Evolutionary conservation across 2,888 invertebrate species (phyloP).

Genomic region (Clanis bilineata): DNA sequence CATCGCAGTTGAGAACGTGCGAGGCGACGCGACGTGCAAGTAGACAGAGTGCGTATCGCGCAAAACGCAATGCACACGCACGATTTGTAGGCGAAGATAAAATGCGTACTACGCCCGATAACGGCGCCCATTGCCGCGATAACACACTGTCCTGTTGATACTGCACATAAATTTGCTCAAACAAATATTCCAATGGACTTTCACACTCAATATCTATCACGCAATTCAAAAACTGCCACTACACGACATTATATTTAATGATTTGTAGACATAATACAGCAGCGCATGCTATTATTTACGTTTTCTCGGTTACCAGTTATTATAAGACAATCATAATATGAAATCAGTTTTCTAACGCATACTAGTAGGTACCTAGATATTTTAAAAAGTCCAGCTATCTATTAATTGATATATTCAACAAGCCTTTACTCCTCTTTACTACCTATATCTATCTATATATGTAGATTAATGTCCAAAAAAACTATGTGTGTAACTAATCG

Average conservation of each 20-base stretch:
- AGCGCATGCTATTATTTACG: neutral
- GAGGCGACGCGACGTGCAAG: slow-evolving; percentile 22
- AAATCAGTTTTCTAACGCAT: too few relatives aligned
- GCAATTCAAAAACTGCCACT: neutral
- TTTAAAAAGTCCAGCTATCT: too few relatives aligned
- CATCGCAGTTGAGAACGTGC: slow-evolving; percentile 60
- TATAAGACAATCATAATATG: too few relatives aligned
- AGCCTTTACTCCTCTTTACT: too few relatives aligned
- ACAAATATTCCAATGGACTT: slow-evolving; percentile 40
- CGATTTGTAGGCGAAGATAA: slow-evolving; percentile 68
- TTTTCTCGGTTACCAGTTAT: too few relatives aligned
- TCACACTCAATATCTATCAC: slow-evolving; percentile 16
- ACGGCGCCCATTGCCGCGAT: slow-evolving; percentile 54
- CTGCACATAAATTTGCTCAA: slow-evolving; percentile 55
- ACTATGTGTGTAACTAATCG: neutral
- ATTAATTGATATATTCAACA: too few relatives aligned
- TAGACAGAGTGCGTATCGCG: slow-evolving; percentile 58
- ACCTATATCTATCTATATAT: too few relatives aligned
- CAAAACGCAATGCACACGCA: slow-evolving; percentile 70
- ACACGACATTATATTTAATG: neutral
- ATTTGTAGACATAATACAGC: neutral
- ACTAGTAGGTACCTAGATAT: too few relatives aligned
- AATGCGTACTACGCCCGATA: slow-evolving; percentile 69
- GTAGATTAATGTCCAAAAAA: neutral
- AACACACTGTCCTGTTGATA: slow-evolving; percentile 53